Evolutionary conservation across 2,888 invertebrate species (phyloP), one percentile per base, ranked within the genome.

Genomic region (Vesta saturnalis): DNA sequence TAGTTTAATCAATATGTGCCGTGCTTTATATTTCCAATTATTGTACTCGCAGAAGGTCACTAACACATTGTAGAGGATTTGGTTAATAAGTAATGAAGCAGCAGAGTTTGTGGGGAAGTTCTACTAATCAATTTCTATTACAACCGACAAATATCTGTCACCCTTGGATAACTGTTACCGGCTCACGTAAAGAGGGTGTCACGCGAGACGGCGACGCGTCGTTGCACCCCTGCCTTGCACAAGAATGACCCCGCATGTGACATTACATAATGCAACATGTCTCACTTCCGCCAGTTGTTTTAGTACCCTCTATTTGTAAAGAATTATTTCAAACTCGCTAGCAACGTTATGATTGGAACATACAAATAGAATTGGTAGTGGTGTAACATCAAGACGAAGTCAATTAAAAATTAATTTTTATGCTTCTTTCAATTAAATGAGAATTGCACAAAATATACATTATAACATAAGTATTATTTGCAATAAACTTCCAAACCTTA

Each of bases 211-310:
- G 61, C 67, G 67, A 62, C 67, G 57, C 70, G 62, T 67, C 65
- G 64, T 56, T 67, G 56, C 64, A 55, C 69, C 69, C 71, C 60
- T 64, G 63, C 66, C 67, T 64, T 61, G 62, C 59, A 67, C 65
- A 73, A 68, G 69, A 73, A 74, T 75, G 74, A 71, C 71, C 65
- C 64, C 64, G 66, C 73, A 69, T 68, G 72, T 73, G 76, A 74
- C 75, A 52, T 30, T 58, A 58, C 30, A 30, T 74, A 74, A 74
- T 73, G 76, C 73, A 74, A 73, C 74, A 72, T 73, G 72, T 75
- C 70, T 72, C 71, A 73, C 73, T 76, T 76, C 76, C 76, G 76
- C 69, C 69, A 69, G 69, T 69, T 69, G 69, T 65, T 74, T 74
- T 74, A 72, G 62, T 73, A 70, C 67, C 70, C 72, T 71, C 60